Conservation (phyloP, 2,113 vertebrate genomes). For the Piprites chloris region DNA sequence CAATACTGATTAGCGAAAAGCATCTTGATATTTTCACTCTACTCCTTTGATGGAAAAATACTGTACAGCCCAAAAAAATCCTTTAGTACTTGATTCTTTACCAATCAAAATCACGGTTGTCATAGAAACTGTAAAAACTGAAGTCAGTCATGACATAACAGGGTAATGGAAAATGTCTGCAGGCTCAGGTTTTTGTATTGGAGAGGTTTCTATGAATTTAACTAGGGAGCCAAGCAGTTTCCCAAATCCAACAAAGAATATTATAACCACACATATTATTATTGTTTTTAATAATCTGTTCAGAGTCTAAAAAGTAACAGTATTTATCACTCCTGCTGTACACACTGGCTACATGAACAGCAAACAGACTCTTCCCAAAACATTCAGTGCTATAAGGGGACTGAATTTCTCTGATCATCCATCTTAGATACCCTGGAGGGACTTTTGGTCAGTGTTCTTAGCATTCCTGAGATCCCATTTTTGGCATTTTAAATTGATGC, state of each 20-base stretch:
- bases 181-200: neutral
- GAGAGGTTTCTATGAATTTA: conserved; percentile 36
- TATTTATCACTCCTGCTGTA: neutral
- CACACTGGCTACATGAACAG: neutral
- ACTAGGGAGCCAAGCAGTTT: neutral
- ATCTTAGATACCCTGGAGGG: neutral
- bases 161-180: conserved; percentile 56
- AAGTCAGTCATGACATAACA: conserved; percentile 61
- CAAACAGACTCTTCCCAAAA: neutral
- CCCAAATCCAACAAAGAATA: neutral
- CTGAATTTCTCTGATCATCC: neutral
- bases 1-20: conserved; percentile 32
- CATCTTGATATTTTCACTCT: neutral
- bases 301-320: neutral
- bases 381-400: neutral
- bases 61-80: conserved; percentile 19
- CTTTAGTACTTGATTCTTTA: conserved; percentile 49
- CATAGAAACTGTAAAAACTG: conserved; percentile 73
- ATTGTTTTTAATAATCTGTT: neutral
- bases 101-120: conserved; percentile 65
- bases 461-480: neutral
- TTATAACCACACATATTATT: neutral
- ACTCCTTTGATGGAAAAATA: conserved; percentile 36
- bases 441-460: neutral
- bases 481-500: neutral